phyloP scores from a whole-genome alignment of 2,113 vertebrate genomes.

The Myotis davidii region DNA sequence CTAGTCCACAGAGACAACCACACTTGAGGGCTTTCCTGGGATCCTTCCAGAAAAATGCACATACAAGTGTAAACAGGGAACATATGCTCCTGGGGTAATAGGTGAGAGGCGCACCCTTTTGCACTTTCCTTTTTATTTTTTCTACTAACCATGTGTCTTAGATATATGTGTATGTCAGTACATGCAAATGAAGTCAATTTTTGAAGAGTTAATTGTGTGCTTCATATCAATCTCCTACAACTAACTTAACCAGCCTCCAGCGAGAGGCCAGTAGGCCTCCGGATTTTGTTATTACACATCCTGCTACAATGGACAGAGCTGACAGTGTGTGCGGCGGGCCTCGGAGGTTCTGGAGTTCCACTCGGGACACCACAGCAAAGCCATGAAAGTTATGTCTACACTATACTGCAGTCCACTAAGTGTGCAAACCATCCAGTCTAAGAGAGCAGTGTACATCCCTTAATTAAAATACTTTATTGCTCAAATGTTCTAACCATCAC shows the following conservation, averaged over 20 bases:
- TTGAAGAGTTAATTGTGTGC: background rate
- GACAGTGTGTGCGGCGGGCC: background rate
- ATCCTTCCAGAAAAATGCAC: background rate
- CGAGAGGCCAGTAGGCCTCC: background rate
- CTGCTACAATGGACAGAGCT: background rate
- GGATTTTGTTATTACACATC: background rate
- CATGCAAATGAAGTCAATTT: background rate
- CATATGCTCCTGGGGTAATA: background rate
- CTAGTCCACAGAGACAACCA: background rate
- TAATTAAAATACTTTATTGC: too few species aligned
- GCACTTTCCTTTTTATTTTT: background rate
- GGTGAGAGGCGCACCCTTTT: background rate
- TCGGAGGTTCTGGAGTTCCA: background rate
- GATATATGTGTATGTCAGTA: background rate
- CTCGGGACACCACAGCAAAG: background rate
- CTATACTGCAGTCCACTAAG: background rate
- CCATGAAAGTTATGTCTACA: background rate
- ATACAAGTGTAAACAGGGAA: background rate
- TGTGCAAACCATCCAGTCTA: background rate
- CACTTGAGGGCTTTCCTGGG: fast-evolving
- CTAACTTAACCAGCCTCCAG: background rate
- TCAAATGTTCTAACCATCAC: too few species aligned
- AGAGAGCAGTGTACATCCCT: too few species aligned
- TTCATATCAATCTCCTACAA: background rate
- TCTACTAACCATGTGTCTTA: background rate